These are phyloP conservation scores for Gymnopithys bicolor DNA, from an alignment of 2,797 vertebrate genomes.

Conservation along the genomic window DNA sequence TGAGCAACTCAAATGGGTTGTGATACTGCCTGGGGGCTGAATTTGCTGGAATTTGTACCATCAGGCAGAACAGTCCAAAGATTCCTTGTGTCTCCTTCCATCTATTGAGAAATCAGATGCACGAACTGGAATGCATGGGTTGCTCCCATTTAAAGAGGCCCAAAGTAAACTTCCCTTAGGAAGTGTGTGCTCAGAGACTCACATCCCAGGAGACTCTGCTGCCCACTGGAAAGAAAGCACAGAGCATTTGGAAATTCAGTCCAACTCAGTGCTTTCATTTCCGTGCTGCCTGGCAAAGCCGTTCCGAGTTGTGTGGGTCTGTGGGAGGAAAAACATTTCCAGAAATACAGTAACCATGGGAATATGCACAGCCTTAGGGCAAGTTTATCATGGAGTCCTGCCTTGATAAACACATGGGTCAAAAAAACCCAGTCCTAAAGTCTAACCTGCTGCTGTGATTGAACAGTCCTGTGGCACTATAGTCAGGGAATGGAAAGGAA, in stretches of 20 bases:
- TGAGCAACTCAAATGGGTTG: background rate
- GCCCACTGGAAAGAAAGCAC: background rate
- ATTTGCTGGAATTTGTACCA: background rate
- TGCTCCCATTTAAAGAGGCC: slow-evolving; percentile 30
- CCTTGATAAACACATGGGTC: background rate
- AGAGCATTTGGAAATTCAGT: background rate
- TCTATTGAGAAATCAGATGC: background rate
- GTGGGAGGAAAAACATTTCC: slow-evolving; percentile 5
- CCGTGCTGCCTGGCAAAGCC: background rate
- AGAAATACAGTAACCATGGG: background rate
- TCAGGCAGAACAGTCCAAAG: background rate
- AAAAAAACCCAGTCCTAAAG: background rate
- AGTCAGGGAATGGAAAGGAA: background rate
- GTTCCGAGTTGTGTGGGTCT: background rate
- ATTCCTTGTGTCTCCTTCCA: background rate
- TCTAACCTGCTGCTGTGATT: background rate
- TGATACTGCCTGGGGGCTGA: background rate
- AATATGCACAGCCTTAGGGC: background rate
- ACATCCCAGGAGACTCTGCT: background rate
- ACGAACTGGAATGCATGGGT: background rate
- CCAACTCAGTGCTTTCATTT: background rate
- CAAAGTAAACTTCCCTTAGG: slow-evolving; percentile 56
- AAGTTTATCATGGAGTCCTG: slow-evolving; percentile 21
- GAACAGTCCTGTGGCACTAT: background rate
- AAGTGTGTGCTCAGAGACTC: background rate